Conservation (phyloP, 2,888 invertebrate genomes). For the Agonopterix arenella region DNA sequence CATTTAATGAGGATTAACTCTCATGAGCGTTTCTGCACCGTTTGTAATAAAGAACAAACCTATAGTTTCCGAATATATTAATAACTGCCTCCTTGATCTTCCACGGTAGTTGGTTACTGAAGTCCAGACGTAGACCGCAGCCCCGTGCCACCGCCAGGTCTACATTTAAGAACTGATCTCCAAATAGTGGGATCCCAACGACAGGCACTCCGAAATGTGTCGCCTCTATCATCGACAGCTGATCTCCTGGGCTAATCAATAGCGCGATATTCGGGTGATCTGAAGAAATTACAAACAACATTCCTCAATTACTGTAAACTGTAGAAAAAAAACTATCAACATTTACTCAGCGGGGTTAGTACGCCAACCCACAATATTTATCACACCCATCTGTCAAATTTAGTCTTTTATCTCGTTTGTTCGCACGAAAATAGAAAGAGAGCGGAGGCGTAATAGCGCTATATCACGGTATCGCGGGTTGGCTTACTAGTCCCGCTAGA, state of each 20-base stretch:
- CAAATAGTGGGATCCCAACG: conserved; percentile 33
- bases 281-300: conserved; percentile 16
- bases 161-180: conserved; percentile 36
- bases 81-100: conserved; percentile 29
- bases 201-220: conserved; percentile 40
- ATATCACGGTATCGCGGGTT: no score
- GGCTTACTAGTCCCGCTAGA: no score
- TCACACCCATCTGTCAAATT: no score
- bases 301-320: no score
- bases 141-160: conserved; percentile 24
- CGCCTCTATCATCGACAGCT: conserved; percentile 35
- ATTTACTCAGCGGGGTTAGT: no score
- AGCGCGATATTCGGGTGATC: conserved; percentile 39
- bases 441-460: no score
- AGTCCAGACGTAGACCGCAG: conserved; percentile 27
- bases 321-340: no score
- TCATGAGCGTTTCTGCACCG: no score
- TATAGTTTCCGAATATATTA: conserved; percentile 30
- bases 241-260: conserved; percentile 35
- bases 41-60: conserved; percentile 26
- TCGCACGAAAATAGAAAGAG: no score
- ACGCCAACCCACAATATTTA: no score
- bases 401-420: no score
- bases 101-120: conserved; percentile 25
- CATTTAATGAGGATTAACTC: no score